Conservation (phyloP, 2,113 vertebrate genomes). For the Leuciscus idus region DNA sequence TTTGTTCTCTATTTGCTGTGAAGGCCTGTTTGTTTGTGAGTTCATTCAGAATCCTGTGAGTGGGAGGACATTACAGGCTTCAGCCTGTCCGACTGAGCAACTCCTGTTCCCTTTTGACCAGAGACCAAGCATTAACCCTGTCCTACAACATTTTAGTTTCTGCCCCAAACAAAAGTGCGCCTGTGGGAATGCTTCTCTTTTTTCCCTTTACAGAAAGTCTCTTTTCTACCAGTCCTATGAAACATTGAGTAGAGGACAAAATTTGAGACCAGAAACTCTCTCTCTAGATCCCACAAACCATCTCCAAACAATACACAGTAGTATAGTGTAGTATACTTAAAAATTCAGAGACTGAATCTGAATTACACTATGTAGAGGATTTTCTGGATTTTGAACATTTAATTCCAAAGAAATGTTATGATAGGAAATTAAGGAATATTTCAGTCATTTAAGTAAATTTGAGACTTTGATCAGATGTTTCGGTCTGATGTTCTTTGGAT, state of each 20-base stretch:
- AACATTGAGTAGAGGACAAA: neutral
- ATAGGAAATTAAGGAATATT: neutral
- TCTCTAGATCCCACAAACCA: constrained; percentile 3
- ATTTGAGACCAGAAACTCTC: neutral
- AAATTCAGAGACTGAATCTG: neutral
- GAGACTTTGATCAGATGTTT: neutral
- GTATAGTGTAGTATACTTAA: no score
- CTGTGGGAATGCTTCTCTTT: constrained; percentile 28
- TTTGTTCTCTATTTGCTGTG: constrained; percentile 42
- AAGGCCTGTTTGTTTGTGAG: constrained; percentile 50
- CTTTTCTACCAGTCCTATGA: constrained; percentile 1
- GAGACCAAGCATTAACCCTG: constrained; percentile 17
- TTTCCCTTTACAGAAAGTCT: neutral
- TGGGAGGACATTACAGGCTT: constrained; percentile 54
- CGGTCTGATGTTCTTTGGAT: neutral
- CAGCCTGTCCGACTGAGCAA: constrained; percentile 34
- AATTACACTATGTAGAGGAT: neutral
- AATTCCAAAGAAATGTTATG: neutral
- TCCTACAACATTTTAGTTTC: constrained; percentile 17
- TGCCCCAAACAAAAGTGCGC: constrained; percentile 21
- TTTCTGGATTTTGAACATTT: neutral
- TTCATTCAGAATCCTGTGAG: constrained; percentile 39
- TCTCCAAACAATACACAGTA: no score
- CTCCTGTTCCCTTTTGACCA: constrained; percentile 33
- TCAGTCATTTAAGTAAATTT: neutral